A percentile compares a stretch with the other conserved stretches of the same genome.
Evolutionary conservation across 2,888 invertebrate species (phyloP).

Genomic region (Chrysotoxum bicinctum): DNA sequence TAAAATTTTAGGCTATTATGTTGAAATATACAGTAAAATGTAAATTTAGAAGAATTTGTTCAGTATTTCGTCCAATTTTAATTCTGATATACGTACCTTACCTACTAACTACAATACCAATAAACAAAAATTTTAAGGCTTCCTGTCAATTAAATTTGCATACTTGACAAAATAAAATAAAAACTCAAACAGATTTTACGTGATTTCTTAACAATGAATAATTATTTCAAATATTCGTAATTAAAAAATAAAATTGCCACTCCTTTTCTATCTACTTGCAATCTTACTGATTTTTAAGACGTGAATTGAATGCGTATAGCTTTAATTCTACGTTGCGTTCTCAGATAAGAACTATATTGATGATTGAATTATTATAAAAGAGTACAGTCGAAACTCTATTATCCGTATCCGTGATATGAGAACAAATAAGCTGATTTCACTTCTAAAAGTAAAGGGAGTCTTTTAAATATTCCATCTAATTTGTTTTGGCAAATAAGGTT

Average conservation of each 20-base stretch:
- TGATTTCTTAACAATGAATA: neutral
- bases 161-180: neutral
- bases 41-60: too few relatives aligned
- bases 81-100: neutral
- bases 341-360: neutral
- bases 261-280: neutral
- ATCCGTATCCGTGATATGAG: too few relatives aligned
- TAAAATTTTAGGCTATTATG: too few relatives aligned
- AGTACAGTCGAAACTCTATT: too few relatives aligned
- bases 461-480: too few relatives aligned
- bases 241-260: neutral
- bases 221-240: neutral
- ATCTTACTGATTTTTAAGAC: neutral
- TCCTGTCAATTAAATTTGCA: neutral
- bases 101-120: neutral
- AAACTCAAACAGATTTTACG: neutral
- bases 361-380: neutral
- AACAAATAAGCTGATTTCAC: too few relatives aligned
- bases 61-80: neutral
- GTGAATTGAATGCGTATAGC: conserved; percentile 1
- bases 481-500: too few relatives aligned
- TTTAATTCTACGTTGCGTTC: neutral
- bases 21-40: too few relatives aligned
- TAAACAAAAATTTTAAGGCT: neutral
- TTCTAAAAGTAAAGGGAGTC: too few relatives aligned